These are phyloP conservation scores for Chelmon rostratus DNA, from an alignment of 2,797 vertebrate genomes.

Conservation along the genomic window DNA sequence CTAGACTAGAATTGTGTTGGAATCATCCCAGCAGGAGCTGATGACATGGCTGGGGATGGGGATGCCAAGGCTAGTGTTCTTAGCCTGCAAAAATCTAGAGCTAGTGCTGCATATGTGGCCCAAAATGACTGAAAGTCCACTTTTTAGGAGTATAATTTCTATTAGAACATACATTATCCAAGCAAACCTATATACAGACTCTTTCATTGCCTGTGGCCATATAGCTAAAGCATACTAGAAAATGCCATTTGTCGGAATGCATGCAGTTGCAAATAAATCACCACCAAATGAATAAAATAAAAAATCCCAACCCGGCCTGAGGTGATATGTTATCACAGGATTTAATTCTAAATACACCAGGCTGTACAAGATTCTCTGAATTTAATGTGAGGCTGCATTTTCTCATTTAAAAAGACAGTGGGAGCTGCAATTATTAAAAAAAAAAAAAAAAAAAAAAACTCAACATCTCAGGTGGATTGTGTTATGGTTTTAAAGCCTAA, in stretches of 20 bases:
- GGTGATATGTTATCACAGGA: neutral
- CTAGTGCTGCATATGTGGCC: neutral
- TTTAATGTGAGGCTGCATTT: slow-evolving; percentile 3
- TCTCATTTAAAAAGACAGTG: slow-evolving; percentile 6
- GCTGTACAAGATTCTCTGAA: neutral
- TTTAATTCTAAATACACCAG: neutral
- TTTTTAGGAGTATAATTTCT: neutral
- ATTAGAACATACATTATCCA: neutral
- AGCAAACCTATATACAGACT: neutral
- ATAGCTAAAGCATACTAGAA: neutral
- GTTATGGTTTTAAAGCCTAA: neutral
- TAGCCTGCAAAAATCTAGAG: neutral
- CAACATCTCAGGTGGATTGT: neutral
- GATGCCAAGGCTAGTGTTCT: neutral
- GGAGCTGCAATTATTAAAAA: neutral
- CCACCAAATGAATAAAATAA: no score
- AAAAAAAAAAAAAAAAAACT: neutral
- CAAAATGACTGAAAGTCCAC: neutral
- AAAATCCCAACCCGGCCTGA: neutral
- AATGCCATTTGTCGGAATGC: neutral
- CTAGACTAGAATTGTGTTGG: neutral
- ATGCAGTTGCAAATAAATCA: neutral
- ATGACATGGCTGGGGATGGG: neutral
- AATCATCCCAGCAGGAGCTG: neutral
- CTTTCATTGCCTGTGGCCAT: neutral